Conservation (phyloP, 2,113 vertebrate species). For the Brachyhypopomus gauderio region DNA sequence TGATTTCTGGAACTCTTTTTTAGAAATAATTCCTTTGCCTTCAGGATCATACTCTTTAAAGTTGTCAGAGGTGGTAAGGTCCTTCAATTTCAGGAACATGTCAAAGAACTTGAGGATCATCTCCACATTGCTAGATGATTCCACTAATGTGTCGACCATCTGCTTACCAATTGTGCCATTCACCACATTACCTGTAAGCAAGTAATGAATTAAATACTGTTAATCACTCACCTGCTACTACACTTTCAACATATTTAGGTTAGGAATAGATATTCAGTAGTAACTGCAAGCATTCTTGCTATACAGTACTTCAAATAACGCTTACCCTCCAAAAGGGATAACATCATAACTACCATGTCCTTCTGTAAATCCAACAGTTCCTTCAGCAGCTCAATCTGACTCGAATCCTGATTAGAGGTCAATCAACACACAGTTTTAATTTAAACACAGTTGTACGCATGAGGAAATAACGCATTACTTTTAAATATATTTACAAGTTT, state of each 20-base stretch:
- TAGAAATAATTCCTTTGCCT: conserved; percentile 92
- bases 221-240: neutral
- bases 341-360: conserved; percentile 98
- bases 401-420: conserved; percentile 81
- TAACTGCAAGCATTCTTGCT: neutral
- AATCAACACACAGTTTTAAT: neutral
- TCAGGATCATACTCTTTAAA: conserved; percentile 95
- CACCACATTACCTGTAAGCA: conserved; percentile 88
- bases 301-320: neutral
- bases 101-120: conserved; percentile 99
- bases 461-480: neutral
- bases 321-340: conserved; percentile 96
- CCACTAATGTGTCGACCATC: conserved; percentile 97
- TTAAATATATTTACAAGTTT: neutral
- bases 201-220: neutral
- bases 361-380: conserved; percentile 95
- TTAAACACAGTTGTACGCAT: too few relatives aligned
- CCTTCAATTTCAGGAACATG: conserved; percentile 98
- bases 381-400: conserved; percentile 95
- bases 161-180: conserved; percentile 98
- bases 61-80: conserved; percentile 92
- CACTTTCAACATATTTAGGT: neutral
- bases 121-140: conserved; percentile 96
- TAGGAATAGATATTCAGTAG: neutral
- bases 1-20: conserved; percentile 97